phyloP scores from a whole-genome alignment of 2,113 vertebrate genomes.

The Megaptera novaeangliae region DNA sequence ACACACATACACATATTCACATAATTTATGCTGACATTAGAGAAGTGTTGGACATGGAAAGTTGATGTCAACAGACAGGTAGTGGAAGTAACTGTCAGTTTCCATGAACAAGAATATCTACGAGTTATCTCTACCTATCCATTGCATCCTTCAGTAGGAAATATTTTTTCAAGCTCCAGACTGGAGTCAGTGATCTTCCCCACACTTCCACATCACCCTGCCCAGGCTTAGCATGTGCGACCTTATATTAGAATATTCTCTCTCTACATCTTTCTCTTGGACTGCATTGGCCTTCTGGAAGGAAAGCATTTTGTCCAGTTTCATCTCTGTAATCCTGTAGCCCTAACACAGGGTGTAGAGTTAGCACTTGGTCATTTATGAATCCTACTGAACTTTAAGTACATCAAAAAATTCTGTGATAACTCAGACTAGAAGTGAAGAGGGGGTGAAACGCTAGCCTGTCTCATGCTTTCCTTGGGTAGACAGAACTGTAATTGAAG shows the following conservation, averaged over 20 bases:
- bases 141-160: neutral
- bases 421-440: neutral
- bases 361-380: neutral
- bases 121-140: neutral
- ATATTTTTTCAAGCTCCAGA: neutral
- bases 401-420: neutral
- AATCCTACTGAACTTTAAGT: neutral
- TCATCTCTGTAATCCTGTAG: neutral
- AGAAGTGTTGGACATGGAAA: neutral
- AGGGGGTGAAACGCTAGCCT: neutral
- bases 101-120: neutral
- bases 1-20: neutral
- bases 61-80: neutral
- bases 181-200: neutral
- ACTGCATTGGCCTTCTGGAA: neutral
- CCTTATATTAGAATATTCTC: neutral
- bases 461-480: neutral
- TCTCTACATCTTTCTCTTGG: neutral
- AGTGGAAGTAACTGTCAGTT: neutral
- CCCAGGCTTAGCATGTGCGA: accelerated
- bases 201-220: neutral
- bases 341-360: neutral
- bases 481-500: neutral
- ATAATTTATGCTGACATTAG: neutral
- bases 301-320: neutral